A percentile compares a stretch with the other conserved stretches of the same genome.
Conservation (phyloP, 2,113 vertebrate species). For the Paramisgurnus dabryanus region DNA sequence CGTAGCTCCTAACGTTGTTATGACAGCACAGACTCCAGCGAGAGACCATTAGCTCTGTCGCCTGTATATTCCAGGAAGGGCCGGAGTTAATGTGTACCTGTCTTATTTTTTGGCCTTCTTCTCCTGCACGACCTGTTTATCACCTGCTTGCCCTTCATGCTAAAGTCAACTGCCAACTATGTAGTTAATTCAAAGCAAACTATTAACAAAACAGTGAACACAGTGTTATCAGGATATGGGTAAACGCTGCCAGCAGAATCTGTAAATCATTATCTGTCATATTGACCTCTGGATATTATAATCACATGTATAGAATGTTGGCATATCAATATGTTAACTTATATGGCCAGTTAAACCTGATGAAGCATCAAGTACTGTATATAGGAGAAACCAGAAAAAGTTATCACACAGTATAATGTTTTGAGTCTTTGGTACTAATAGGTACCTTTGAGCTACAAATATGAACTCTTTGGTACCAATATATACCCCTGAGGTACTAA, state of each 20-base stretch:
- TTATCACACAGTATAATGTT: too few species aligned
- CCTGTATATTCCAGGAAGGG: slow-evolving; percentile 22
- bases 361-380: not conserved
- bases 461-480: too few species aligned
- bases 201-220: slow-evolving; percentile 38
- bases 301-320: not conserved
- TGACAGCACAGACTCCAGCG: slow-evolving; percentile 18
- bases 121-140: slow-evolving; percentile 19
- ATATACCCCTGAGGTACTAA: too few species aligned
- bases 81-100: slow-evolving; percentile 43
- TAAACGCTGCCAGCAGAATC: slow-evolving; percentile 29
- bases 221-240: slow-evolving; percentile 40
- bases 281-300: slow-evolving; percentile 43
- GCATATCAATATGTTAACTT: not conserved
- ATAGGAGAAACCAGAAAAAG: too few species aligned
- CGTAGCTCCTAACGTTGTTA: slow-evolving; percentile 15
- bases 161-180: slow-evolving; percentile 5
- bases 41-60: slow-evolving; percentile 9
- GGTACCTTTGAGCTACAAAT: too few species aligned
- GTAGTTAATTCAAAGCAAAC: slow-evolving; percentile 35
- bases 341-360: not conserved
- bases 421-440: too few species aligned
- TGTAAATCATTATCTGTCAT: slow-evolving; percentile 51
- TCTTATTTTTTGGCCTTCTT: slow-evolving; percentile 4
- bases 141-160: slow-evolving; percentile 48